Evolutionary conservation across 2,888 invertebrate species (phyloP).

Genomic region (Drosophila merina): DNA sequence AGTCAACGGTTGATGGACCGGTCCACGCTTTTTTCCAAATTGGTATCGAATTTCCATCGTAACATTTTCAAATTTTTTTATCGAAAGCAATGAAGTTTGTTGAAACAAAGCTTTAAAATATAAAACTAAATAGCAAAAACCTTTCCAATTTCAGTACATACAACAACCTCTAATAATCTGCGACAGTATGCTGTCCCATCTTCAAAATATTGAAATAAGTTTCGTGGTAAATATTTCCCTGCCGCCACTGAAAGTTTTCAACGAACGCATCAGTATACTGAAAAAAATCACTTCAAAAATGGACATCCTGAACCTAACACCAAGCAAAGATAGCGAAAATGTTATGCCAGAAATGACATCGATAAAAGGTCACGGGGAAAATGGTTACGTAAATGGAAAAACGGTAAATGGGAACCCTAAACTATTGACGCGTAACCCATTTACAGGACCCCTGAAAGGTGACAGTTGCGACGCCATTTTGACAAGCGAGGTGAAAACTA

Average conservation of each 20-base stretch:
- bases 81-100: too few species aligned
- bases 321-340: neutral
- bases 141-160: conserved; percentile 14
- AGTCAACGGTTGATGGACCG: too few species aligned
- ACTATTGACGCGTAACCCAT: too few species aligned
- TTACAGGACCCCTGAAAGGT: too few species aligned
- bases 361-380: neutral
- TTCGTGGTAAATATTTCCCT: conserved; percentile 7
- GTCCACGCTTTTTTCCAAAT: too few species aligned
- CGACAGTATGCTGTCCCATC: neutral
- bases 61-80: too few species aligned
- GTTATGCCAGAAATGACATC: neutral
- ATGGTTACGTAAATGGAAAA: neutral
- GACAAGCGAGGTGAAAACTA: too few species aligned
- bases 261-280: neutral
- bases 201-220: neutral
- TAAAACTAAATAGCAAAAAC: neutral
- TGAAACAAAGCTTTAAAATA: too few species aligned
- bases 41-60: too few species aligned
- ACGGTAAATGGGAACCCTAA: too few species aligned
- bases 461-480: too few species aligned
- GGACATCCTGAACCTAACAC: conserved; percentile 5
- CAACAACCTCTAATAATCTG: conserved; percentile 8
- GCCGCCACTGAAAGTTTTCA: conserved; percentile 1
- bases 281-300: neutral